Evolutionary conservation across 1,140 invertebrate genomes (phyloP).

Genomic region (Drosophila funebris): DNA sequence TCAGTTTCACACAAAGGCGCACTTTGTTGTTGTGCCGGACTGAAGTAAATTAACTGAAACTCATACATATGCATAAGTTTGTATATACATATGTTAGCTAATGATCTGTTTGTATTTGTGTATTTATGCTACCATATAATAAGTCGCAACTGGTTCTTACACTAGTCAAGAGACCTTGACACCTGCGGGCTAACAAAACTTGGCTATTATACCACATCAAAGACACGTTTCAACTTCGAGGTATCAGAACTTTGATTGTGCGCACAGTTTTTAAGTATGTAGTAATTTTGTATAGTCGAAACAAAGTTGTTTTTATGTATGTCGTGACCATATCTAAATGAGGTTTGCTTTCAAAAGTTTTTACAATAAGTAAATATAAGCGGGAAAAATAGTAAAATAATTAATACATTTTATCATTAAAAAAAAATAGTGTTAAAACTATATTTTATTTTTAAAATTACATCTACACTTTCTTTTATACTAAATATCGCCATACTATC

Average conservation of each 20-base stretch:
- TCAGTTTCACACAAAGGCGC: constrained; percentile 15
- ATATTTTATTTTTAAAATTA: too few species aligned
- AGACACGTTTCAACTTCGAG: neutral
- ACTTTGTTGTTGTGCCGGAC: constrained; percentile 10
- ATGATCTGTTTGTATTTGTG: constrained; percentile 13
- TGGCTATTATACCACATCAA: constrained; percentile 19
- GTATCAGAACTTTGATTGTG: constrained; percentile 3
- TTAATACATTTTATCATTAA: too few species aligned
- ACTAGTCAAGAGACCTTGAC: constrained; percentile 32
- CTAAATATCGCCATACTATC: too few species aligned
- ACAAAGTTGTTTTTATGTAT: neutral
- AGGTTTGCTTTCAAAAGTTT: neutral
- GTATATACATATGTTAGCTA: constrained; percentile 2
- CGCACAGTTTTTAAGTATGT: neutral
- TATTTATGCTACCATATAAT: neutral
- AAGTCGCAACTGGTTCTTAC: constrained; percentile 26
- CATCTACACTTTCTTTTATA: too few species aligned
- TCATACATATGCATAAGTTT: neutral
- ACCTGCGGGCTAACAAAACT: constrained; percentile 24
- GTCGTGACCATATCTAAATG: neutral
- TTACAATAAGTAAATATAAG: neutral
- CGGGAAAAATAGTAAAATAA: too few species aligned
- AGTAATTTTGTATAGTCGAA: neutral
- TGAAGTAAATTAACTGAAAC: constrained; percentile 15
- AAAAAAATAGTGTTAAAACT: too few species aligned